Percentiles rank a stretch among this genome's conserved stretches.
These are phyloP conservation scores for Galendromus occidentalis DNA, from an alignment of 1,140 invertebrate species.

Conservation along the genomic window DNA sequence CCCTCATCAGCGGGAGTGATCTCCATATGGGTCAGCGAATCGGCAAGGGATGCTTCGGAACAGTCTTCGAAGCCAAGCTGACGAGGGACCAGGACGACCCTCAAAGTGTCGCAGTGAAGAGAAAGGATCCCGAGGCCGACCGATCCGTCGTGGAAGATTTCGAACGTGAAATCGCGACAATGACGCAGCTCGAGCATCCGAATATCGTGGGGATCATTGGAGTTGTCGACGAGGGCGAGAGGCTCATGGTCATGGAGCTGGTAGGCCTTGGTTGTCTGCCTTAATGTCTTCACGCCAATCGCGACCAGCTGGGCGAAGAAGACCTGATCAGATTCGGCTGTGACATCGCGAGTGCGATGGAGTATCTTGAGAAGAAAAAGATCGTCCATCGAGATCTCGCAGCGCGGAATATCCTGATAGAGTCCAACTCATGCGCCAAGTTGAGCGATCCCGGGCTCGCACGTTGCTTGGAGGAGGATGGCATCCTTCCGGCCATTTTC, in stretches of 20 bases:
- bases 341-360: slow-evolving; percentile 69
- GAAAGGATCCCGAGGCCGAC: slow-evolving; percentile 32
- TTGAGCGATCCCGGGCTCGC: slow-evolving; percentile 81
- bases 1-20: slow-evolving; percentile 10
- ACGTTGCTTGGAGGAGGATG: slow-evolving; percentile 41
- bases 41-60: slow-evolving; percentile 44
- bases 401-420: slow-evolving; percentile 66
- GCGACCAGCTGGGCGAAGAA: slow-evolving; percentile 20
- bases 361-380: slow-evolving; percentile 54
- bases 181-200: slow-evolving; percentile 54
- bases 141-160: slow-evolving; percentile 22
- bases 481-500: slow-evolving; percentile 24
- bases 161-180: slow-evolving; percentile 49
- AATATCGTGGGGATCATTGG: slow-evolving; percentile 71
- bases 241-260: slow-evolving; percentile 68
- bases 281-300: slow-evolving; percentile 42
- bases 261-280: slow-evolving; percentile 55
- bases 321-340: slow-evolving; percentile 49
- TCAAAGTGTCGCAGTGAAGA: slow-evolving; percentile 45
- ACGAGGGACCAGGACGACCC: slow-evolving; percentile 29
- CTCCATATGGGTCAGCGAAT: slow-evolving; percentile 13
- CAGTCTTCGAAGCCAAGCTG: slow-evolving; percentile 42
- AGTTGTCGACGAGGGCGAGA: slow-evolving; percentile 49
- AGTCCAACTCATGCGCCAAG: slow-evolving; percentile 54
- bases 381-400: slow-evolving; percentile 60